Conservation (phyloP, 2,888 invertebrate species). For the Eulithis testata region DNA sequence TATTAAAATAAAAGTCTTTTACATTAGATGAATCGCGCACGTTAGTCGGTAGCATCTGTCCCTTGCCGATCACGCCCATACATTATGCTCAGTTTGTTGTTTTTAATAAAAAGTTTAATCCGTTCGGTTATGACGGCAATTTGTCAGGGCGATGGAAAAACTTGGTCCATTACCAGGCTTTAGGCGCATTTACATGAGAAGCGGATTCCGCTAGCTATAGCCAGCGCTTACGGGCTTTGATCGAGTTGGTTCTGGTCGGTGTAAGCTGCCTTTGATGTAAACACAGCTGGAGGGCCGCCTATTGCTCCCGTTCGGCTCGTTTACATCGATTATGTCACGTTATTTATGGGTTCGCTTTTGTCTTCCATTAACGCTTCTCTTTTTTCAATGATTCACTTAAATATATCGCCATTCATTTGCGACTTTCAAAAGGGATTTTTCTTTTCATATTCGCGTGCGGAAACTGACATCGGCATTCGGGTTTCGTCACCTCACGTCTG, state of each 20-base stretch:
- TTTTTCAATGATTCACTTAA: constrained; percentile 72
- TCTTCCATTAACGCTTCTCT: constrained; percentile 76
- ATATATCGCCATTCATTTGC: constrained; percentile 57
- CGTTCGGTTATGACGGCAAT: constrained; percentile 83
- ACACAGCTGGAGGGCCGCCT: constrained; percentile 44
- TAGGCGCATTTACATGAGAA: constrained; percentile 29
- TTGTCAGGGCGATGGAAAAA: constrained; percentile 83
- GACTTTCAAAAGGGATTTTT: constrained; percentile 52
- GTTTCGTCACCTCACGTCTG: constrained; percentile 74
- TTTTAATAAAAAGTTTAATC: constrained; percentile 85
- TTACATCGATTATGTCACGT: constrained; percentile 74
- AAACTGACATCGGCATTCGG: constrained; percentile 68
- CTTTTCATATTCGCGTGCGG: constrained; percentile 52
- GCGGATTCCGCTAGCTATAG: background rate
- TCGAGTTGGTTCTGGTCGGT: background rate
- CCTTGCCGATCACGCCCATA: constrained; percentile 82
- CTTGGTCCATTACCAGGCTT: constrained; percentile 78
- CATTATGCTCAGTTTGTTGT: constrained; percentile 84
- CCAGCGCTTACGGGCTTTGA: background rate
- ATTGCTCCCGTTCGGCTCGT: constrained; percentile 60
- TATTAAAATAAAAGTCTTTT: constrained; percentile 84
- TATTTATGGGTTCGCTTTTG: constrained; percentile 81
- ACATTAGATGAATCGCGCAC: constrained; percentile 82
- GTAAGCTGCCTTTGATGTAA: constrained; percentile 15
- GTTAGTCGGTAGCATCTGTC: constrained; percentile 83